Evolutionary conservation across 1,140 invertebrate genomes (phyloP).

Genomic region (Chelonus insularis): DNA sequence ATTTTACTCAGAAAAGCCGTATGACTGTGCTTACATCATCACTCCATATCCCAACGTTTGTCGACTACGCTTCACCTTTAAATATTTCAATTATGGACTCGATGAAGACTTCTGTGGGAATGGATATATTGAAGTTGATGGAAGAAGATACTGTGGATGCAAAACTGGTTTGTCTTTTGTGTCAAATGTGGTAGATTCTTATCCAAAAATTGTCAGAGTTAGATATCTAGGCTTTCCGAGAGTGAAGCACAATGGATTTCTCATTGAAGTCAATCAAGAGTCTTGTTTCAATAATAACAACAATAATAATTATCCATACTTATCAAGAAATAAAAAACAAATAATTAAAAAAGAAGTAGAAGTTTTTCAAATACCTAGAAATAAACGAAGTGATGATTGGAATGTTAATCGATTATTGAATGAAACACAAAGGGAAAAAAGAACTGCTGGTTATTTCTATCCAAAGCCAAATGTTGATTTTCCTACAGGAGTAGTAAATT

Average conservation of each 20-base stretch:
- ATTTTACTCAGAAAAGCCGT: slow-evolving; percentile 13
- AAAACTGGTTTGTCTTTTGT: slow-evolving; percentile 56
- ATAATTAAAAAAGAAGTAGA: slow-evolving; percentile 35
- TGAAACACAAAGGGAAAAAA: slow-evolving; percentile 26
- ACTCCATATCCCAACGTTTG: slow-evolving; percentile 56
- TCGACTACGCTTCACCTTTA: slow-evolving; percentile 60
- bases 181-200: slow-evolving; percentile 30
- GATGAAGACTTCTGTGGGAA: slow-evolving; percentile 51
- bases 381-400: slow-evolving; percentile 1
- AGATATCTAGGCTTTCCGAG: slow-evolving; percentile 38
- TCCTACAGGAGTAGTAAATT: slow-evolving; percentile 19
- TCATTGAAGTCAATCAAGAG: slow-evolving; percentile 63
- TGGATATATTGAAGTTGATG: slow-evolving; percentile 63
- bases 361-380: not conserved
- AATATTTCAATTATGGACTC: slow-evolving; percentile 62
- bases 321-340: slow-evolving; percentile 26
- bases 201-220: slow-evolving; percentile 33
- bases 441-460: slow-evolving; percentile 44
- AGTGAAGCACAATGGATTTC: slow-evolving; percentile 57
- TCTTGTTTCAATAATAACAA: slow-evolving; percentile 43
- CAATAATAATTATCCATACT: slow-evolving; percentile 25
- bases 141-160: slow-evolving; percentile 63
- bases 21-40: slow-evolving; percentile 60
- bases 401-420: not conserved
- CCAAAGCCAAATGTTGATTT: slow-evolving; percentile 31